phyloP scores from a whole-genome alignment of 2,888 invertebrate species.

The Amphipyra tragopoginis region DNA sequence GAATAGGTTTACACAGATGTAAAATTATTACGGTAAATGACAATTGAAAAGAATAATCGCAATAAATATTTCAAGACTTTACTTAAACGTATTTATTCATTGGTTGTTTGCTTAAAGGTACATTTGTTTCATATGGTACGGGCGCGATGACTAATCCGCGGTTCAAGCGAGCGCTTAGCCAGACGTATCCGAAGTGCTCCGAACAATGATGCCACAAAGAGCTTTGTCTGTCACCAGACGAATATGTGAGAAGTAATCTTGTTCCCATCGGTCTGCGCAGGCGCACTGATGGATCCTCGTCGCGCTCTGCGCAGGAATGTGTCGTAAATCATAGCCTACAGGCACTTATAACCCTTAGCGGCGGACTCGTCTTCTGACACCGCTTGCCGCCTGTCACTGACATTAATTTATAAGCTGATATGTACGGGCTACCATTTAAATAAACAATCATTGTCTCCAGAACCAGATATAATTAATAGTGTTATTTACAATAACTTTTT shows the following conservation, averaged over 20 bases:
- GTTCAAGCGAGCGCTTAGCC: conserved; percentile 50
- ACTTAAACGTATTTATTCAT: conserved; percentile 35
- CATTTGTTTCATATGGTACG: conserved; percentile 38
- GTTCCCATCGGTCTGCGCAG: conserved; percentile 76
- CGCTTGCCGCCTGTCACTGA: conserved; percentile 52
- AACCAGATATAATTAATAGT: conserved; percentile 3
- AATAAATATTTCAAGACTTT: conserved; percentile 35
- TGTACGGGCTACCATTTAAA: conserved; percentile 51
- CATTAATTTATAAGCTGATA: conserved; percentile 62
- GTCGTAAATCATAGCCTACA: conserved; percentile 80
- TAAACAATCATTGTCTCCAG: conserved; percentile 34
- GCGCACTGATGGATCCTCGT: conserved; percentile 68
- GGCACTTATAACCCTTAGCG: conserved; percentile 53
- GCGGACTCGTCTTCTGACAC: conserved; percentile 52
- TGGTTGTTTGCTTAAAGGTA: conserved; percentile 26
- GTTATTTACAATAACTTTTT: conserved; percentile 10
- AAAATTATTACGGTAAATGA: conserved; percentile 25
- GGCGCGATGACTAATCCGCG: conserved; percentile 59
- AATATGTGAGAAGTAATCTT: conserved; percentile 79
- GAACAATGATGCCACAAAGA: conserved; percentile 71
- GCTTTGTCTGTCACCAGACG: conserved; percentile 77
- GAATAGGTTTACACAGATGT: conserved; percentile 56
- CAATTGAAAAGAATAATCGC: conserved; percentile 26
- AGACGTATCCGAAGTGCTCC: conserved; percentile 62
- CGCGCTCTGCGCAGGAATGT: conserved; percentile 79